phyloP scores from a whole-genome alignment of 2,113 vertebrate genomes.

The Nansenia antarctica region DNA sequence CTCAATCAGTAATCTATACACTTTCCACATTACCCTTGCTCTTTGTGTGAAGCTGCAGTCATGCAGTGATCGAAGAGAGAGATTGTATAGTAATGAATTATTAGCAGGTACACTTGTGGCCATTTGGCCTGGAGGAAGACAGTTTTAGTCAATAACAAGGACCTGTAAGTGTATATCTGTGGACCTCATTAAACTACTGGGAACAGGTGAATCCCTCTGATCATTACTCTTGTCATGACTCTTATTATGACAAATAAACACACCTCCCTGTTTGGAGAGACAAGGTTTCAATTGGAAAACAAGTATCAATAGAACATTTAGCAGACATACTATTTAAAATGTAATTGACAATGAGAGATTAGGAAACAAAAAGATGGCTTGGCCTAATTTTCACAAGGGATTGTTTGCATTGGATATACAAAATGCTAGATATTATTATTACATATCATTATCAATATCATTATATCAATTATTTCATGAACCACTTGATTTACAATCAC shows the following conservation, averaged over 20 bases:
- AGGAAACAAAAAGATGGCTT: background rate
- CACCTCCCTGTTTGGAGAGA: background rate
- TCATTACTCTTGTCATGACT: conserved; percentile 22
- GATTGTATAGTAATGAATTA: conserved; percentile 52
- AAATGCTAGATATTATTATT: background rate
- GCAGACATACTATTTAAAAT: background rate
- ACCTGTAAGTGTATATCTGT: conserved; percentile 15
- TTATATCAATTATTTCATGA: too few relatives aligned
- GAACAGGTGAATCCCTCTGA: conserved; percentile 18
- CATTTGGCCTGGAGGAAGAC: conserved; percentile 29
- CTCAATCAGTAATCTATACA: background rate
- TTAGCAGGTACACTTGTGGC: conserved; percentile 40
- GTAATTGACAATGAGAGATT: background rate
- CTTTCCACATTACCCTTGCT: conserved; percentile 6
- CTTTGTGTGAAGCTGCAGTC: conserved; percentile 19
- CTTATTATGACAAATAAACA: conserved; percentile 28
- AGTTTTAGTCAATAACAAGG: conserved; percentile 49
- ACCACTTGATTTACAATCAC: too few relatives aligned
- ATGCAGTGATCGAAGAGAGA: conserved; percentile 23
- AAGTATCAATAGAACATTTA: background rate
- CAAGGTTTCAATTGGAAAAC: background rate
- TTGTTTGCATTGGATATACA: background rate
- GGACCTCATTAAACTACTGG: conserved; percentile 17
- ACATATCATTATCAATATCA: too few relatives aligned
- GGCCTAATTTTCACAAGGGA: background rate